These are phyloP conservation scores for Micrasema longulum DNA, from an alignment of 1,140 invertebrate genomes.

Conservation along the genomic window DNA sequence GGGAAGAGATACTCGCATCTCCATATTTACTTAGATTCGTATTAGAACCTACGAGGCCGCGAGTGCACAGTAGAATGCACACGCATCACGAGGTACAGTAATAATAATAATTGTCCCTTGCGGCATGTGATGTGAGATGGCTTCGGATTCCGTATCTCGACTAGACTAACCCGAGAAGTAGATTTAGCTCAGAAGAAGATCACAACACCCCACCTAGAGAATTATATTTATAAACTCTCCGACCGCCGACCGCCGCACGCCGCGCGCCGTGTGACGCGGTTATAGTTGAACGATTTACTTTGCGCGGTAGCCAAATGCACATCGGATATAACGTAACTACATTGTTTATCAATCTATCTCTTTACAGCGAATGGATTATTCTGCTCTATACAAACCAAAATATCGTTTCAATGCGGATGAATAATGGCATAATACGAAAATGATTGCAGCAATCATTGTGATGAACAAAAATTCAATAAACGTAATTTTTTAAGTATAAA, in stretches of 20 bases:
- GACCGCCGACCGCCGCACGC: too few relatives aligned
- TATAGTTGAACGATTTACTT: constrained; percentile 17
- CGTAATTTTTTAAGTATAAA: background rate
- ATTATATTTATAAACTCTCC: constrained; percentile 37
- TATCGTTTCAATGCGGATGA: background rate
- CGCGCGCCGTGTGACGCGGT: constrained; percentile 22
- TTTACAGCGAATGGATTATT: background rate
- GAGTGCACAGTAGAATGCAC: background rate
- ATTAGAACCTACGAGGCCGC: background rate
- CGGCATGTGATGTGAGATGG: background rate
- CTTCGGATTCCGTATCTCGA: background rate
- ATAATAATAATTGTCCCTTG: background rate
- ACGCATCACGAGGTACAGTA: background rate
- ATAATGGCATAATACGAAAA: background rate
- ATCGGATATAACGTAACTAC: background rate
- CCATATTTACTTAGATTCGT: background rate
- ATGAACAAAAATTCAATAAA: background rate
- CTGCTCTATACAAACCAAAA: too few relatives aligned
- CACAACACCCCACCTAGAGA: constrained; percentile 33
- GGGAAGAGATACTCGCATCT: background rate
- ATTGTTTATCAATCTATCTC: constrained; percentile 8
- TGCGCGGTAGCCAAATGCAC: constrained; percentile 10
- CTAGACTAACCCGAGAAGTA: constrained; percentile 1
- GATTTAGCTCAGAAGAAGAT: background rate
- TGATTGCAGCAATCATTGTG: background rate